Base-by-base conservation (phyloP, 2,797 vertebrate genomes). In the Chrosomus eos region DNA sequence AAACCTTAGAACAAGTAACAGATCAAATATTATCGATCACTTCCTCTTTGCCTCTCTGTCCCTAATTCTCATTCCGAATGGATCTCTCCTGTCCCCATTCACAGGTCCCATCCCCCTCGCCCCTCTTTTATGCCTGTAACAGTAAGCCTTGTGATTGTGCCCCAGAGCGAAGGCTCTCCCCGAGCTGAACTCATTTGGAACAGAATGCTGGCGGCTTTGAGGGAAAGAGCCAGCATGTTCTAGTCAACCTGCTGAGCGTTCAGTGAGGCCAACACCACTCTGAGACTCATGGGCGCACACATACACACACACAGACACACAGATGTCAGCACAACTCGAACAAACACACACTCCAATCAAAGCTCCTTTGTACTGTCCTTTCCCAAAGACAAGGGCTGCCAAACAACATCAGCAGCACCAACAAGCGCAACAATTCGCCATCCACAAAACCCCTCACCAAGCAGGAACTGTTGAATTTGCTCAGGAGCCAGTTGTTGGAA, bases 151-250 rank as follows among this genome's bases (percentile, higher is more conserved):
- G 90, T 90, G 88, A 77, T 90, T 90, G 89, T 89, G 88, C 79
- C 40, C 85, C 1, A 51, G 85, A 88, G 88, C 87, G 0, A 81
- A 86, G 91, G 90, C 91, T 87, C 90, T 93, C 91, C 51, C 68
- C 58, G 31, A 86, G 43, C 64, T 94, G 92, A 93, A 89, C 93
- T 92, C 82, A 60, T 87, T 93, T 91, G 92, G 96, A 96, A 96
- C 96, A 96, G 94, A 95, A 94, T 95, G 95, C 95, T 94, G 93
- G 90, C 91, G 93, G 93, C 91, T 82, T 90, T 89, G 88, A 87
- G 91, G 91, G 93, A 93, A 93, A 93, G 91, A 85, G 36, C 90
- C 91, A 93, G 91, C 88, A 90, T 80, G 89, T 93, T 86, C 93
- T 91, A 88, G 91, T 90, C 88, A 83, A 85, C 85, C 86, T 81